phyloP scores from a whole-genome alignment of 2,888 invertebrate genomes.

The Gymnoscelis rufifasciata region DNA sequence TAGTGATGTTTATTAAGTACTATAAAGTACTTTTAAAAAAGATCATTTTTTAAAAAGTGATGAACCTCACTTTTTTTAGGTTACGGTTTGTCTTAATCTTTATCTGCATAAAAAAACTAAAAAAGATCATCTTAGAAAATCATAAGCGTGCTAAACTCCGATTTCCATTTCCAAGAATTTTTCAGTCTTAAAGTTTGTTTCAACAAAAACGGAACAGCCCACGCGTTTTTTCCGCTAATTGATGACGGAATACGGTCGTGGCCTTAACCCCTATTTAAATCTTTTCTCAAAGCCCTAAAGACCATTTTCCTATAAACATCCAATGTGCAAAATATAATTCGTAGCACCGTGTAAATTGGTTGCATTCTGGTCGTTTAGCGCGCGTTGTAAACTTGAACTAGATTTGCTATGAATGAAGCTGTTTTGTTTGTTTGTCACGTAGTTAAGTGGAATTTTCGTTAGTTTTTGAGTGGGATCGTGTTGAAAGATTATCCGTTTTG shows the following conservation, averaged over 20 bases:
- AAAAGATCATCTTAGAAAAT: no score
- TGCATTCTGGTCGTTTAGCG: conserved; percentile 40
- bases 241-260: conserved; percentile 12
- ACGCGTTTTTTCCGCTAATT: conserved; percentile 11
- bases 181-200: no score
- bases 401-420: conserved; percentile 57
- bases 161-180: no score
- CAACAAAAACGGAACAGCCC: conserved; percentile 5
- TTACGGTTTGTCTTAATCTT: no score
- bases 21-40: no score
- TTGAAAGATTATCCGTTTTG: background rate
- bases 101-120: no score
- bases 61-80: no score
- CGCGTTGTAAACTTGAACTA: conserved; percentile 67
- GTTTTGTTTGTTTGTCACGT: conserved; percentile 23
- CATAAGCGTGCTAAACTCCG: no score
- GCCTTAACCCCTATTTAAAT: conserved; percentile 12
- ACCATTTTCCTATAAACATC: conserved; percentile 1
- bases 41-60: no score
- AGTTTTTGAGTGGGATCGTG: background rate
- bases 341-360: conserved; percentile 42
- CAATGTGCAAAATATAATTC: conserved; percentile 12
- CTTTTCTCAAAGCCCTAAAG: background rate
- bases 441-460: conserved; percentile 2
- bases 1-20: no score